These are phyloP conservation scores for Gerosis bhagava DNA, from an alignment of 2,888 invertebrate genomes.

Conservation along the genomic window DNA sequence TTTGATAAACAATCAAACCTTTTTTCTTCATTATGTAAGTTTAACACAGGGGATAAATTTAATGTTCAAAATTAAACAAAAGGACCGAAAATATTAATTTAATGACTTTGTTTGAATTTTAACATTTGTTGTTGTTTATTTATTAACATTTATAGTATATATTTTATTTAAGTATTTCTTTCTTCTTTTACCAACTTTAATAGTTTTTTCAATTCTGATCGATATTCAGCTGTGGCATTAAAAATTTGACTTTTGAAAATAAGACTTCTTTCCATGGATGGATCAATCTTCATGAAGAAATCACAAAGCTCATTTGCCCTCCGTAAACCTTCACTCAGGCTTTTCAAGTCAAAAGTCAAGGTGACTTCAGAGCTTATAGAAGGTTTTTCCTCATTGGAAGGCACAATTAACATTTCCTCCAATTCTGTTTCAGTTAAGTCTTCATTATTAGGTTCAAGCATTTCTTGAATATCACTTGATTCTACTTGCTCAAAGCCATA, in stretches of 20 bases:
- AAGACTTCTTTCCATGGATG: conserved; percentile 35
- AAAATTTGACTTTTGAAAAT: conserved; percentile 34
- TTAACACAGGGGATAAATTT: too few species aligned
- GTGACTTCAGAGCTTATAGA: too few species aligned
- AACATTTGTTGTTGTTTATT: too few species aligned
- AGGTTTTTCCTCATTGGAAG: too few species aligned
- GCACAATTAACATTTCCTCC: conserved; percentile 38
- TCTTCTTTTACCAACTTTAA: conserved; percentile 33
- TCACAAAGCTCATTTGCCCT: conserved; percentile 36
- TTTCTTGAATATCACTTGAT: conserved; percentile 38
- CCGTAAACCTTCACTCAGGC: conserved; percentile 36
- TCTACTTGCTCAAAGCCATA: conserved; percentile 37
- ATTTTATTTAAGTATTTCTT: conserved; percentile 31
- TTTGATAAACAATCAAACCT: too few species aligned
- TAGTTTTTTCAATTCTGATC: conserved; percentile 32
- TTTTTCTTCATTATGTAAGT: too few species aligned
- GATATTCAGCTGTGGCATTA: conserved; percentile 34
- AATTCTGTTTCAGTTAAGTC: conserved; percentile 42
- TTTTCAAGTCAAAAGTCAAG: conserved; percentile 31
- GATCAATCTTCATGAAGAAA: conserved; percentile 37
- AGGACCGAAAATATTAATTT: too few species aligned
- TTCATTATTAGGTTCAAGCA: conserved; percentile 37
- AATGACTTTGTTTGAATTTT: too few species aligned
- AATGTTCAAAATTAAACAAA: too few species aligned
- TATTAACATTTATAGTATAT: too few species aligned